phyloP scores from a whole-genome alignment of 2,113 vertebrate genomes.

The Gavia stellata region DNA sequence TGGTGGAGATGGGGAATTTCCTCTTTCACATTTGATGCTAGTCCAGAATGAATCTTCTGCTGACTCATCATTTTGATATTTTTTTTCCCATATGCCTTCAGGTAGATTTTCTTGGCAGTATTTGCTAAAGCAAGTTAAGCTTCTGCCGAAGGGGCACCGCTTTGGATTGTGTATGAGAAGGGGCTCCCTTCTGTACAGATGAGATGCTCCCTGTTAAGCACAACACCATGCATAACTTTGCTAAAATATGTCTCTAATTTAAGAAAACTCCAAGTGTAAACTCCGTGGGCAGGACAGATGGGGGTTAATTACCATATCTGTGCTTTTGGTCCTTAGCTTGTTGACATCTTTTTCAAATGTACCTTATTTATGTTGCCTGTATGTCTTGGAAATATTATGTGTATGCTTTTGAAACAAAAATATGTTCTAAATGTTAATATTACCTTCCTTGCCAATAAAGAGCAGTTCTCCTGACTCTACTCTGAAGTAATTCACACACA shows the following conservation, averaged over 20 bases:
- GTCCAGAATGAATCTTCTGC: not conserved
- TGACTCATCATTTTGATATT: not conserved
- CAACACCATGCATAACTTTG: not conserved
- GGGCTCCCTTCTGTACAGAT: not conserved
- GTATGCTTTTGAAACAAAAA: not conserved
- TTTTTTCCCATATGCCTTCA: not conserved
- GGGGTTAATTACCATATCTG: not conserved
- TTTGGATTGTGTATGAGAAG: not conserved
- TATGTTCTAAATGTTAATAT: not conserved
- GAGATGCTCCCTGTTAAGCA: not conserved
- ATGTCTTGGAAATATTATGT: not conserved
- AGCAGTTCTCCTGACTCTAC: not conserved
- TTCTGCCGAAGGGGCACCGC: not conserved
- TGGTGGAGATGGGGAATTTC: not conserved
- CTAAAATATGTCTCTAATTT: not conserved
- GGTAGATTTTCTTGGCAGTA: not conserved
- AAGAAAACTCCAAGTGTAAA: not conserved
- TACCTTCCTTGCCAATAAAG: not conserved
- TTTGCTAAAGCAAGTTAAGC: not conserved
- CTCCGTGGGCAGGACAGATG: fast-evolving
- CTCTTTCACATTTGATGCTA: not conserved
- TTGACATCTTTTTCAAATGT: not conserved
- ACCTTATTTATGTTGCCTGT: not conserved
- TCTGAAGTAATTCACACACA: not conserved
- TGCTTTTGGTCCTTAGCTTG: not conserved